Evolutionary conservation across 2,113 vertebrate species (phyloP).

Genomic region (Amblyornis subalaris): DNA sequence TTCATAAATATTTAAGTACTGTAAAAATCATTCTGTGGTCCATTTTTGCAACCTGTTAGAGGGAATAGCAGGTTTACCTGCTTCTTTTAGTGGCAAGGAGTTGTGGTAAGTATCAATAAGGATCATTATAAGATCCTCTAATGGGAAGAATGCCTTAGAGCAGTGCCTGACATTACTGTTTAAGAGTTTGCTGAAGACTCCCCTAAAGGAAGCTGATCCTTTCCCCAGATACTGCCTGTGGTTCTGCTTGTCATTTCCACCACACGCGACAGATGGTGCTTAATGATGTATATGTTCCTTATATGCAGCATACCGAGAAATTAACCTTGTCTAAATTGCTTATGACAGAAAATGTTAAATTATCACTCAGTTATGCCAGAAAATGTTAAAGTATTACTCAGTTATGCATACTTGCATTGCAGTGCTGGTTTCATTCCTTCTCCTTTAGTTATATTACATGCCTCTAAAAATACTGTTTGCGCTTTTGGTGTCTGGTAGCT

Average conservation of each 20-base stretch:
- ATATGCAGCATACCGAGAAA: not conserved
- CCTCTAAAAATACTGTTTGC: not conserved
- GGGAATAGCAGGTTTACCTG: not conserved
- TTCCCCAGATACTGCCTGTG: not conserved
- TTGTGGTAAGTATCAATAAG: not conserved
- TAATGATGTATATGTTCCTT: not conserved
- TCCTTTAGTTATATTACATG: not conserved
- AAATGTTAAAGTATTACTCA: not conserved
- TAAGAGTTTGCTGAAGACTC: not conserved
- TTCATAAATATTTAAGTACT: not conserved
- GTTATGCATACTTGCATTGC: not conserved
- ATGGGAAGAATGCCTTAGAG: not conserved
- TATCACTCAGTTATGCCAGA: not conserved
- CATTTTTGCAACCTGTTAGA: not conserved
- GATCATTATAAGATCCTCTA: not conserved
- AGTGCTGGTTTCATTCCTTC: not conserved
- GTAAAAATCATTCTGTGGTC: not conserved
- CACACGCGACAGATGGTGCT: rapidly evolving
- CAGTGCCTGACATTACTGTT: not conserved
- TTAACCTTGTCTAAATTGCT: not conserved
- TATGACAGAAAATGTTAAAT: not conserved
- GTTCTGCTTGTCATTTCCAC: not conserved
- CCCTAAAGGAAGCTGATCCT: not conserved
- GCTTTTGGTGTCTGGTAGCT: not conserved
- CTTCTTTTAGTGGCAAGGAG: not conserved